Conservation (phyloP, 2,113 vertebrate genomes). For the Maylandia zebra region DNA sequence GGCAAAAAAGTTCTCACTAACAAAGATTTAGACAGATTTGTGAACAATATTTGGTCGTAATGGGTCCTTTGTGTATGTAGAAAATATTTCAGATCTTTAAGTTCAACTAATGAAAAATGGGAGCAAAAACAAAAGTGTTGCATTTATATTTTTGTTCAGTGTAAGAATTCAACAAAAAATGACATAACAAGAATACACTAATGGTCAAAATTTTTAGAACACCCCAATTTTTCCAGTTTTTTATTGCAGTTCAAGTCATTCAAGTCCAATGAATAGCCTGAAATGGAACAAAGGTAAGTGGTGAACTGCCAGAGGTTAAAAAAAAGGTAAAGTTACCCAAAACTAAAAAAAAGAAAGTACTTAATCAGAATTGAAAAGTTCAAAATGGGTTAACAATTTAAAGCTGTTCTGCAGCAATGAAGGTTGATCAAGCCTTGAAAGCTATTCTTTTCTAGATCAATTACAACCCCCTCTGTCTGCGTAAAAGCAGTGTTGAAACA, state of each 20-base stretch:
- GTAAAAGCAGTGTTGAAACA: neutral
- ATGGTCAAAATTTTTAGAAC: neutral
- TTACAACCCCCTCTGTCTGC: neutral
- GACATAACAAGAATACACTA: neutral
- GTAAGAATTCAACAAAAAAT: neutral
- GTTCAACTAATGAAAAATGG: neutral
- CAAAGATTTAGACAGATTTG: neutral
- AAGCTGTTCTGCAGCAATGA: neutral
- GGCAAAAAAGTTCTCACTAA: neutral
- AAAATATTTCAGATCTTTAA: neutral
- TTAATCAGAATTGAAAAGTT: neutral
- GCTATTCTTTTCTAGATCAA: neutral
- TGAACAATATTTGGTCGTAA: neutral
- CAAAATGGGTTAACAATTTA: neutral
- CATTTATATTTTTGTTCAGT: neutral
- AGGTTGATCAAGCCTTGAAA: neutral
- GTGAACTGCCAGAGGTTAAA: neutral
- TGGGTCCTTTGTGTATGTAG: neutral
- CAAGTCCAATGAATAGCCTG: neutral
- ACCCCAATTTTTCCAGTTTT: neutral
- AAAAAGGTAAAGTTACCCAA: neutral
- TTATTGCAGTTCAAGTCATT: neutral
- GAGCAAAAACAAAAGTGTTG: neutral
- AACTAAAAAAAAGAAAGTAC: neutral
- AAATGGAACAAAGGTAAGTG: neutral